phyloP scores from a whole-genome alignment of 2,797 vertebrate genomes.

The Bufotes viridis region DNA sequence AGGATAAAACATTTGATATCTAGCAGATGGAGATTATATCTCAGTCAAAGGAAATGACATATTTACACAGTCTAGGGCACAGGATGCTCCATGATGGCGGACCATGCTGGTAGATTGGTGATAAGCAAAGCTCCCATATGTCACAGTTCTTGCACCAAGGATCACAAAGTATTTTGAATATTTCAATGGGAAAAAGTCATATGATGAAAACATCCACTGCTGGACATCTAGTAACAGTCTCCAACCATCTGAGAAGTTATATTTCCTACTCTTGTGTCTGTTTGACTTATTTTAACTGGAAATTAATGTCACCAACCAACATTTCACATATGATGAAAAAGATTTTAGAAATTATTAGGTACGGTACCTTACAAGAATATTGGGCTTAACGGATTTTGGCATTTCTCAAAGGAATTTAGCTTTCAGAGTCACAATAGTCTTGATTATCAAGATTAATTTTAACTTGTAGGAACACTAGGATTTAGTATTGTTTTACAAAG shows the following conservation, averaged over 20 bases:
- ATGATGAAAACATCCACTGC: not conserved
- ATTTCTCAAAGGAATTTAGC: not conserved
- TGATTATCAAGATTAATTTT: no score
- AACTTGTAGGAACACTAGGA: no score
- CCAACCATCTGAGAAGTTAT: not conserved
- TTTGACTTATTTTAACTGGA: not conserved
- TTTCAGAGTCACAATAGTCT: not conserved
- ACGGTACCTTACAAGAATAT: not conserved
- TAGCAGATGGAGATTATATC: constrained; percentile 13
- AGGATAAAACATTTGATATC: constrained; percentile 8
- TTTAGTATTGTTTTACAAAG: not conserved
- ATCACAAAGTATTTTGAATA: not conserved
- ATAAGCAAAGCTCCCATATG: constrained; percentile 5
- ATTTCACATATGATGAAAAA: not conserved
- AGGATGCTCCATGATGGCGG: constrained; percentile 1
- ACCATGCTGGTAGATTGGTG: not conserved
- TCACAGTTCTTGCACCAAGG: not conserved
- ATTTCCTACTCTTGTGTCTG: not conserved
- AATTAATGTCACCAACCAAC: not conserved
- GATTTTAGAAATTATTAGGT: not conserved
- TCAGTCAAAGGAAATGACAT: constrained; percentile 4
- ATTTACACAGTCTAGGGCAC: not conserved
- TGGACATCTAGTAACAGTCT: not conserved
- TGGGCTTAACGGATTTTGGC: not conserved
- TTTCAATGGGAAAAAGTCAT: not conserved